A percentile compares a stretch with the other conserved stretches of the same genome.
These are phyloP conservation scores for Catamblyrhynchus diadema DNA, from an alignment of 2,797 vertebrate species.

Conservation along the genomic window DNA sequence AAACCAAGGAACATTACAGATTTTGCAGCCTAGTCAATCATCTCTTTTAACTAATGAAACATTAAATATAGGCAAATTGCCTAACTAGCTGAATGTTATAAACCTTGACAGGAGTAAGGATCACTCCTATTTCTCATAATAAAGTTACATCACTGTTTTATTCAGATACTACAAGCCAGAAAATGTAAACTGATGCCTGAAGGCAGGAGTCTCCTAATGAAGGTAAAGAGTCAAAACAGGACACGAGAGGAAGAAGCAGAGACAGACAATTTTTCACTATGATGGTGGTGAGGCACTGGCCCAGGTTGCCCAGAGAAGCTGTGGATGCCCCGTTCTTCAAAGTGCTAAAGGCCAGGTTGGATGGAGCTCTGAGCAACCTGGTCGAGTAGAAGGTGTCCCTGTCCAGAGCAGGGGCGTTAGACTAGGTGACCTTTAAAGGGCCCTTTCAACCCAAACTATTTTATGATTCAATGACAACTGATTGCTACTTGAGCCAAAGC, in stretches of 20 bases:
- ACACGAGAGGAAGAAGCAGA: not conserved
- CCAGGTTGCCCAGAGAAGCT: not conserved
- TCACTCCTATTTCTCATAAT: not conserved
- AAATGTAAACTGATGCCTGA: not conserved
- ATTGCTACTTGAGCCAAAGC: not conserved
- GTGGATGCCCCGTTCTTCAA: not conserved
- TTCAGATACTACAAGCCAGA: not conserved
- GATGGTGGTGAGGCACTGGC: not conserved
- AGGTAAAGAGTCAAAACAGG: not conserved
- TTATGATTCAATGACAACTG: not conserved
- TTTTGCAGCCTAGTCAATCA: not conserved
- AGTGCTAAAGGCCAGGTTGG: not conserved
- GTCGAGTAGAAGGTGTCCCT: not conserved
- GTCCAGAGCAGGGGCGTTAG: rapidly evolving
- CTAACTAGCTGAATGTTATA: not conserved
- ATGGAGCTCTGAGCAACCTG: not conserved
- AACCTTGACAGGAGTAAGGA: not conserved
- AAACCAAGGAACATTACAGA: not conserved
- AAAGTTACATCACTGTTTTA: not conserved
- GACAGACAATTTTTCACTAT: not conserved
- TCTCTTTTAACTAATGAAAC: not conserved
- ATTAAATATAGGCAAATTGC: not conserved
- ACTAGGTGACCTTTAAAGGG: not conserved
- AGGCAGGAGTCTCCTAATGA: not conserved
- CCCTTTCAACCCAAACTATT: not conserved